These are phyloP conservation scores for Pseudomyrmex dendroicus DNA, from an alignment of 1,140 invertebrate species.

Conservation along the genomic window DNA sequence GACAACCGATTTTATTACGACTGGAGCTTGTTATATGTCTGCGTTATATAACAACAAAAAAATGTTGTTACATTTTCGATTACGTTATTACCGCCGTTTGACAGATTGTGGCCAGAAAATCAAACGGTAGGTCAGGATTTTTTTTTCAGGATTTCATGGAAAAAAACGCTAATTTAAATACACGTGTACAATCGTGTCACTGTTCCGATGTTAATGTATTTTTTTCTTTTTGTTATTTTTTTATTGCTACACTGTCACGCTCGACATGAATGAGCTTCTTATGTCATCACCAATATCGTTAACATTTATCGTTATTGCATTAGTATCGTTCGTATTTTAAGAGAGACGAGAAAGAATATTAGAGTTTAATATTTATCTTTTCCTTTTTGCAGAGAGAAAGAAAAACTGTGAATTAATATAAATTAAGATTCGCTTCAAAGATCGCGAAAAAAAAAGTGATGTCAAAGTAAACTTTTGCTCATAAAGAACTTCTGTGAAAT, in stretches of 20 bases:
- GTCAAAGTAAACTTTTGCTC: background rate
- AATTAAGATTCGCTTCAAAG: background rate
- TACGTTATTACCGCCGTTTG: background rate
- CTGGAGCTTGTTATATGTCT: background rate
- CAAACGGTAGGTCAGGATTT: background rate
- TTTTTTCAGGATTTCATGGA: background rate
- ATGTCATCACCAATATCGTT: no score
- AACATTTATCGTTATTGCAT: no score
- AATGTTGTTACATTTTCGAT: conserved; percentile 5
- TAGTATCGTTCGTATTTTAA: no score
- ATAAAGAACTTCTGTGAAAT: background rate
- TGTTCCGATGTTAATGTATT: no score
- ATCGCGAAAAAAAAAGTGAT: background rate
- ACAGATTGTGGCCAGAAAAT: background rate
- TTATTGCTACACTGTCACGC: no score
- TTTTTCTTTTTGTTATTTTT: no score
- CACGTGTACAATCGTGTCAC: no score
- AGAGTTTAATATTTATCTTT: background rate
- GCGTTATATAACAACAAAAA: background rate
- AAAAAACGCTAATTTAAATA: no score
- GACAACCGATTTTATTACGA: conserved; percentile 3
- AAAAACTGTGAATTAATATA: background rate
- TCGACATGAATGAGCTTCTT: no score
- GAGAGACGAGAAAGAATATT: background rate
- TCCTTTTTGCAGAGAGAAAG: background rate